Evolutionary conservation across 2,797 vertebrate genomes (phyloP).

Genomic region (Pangasius krempfi): DNA sequence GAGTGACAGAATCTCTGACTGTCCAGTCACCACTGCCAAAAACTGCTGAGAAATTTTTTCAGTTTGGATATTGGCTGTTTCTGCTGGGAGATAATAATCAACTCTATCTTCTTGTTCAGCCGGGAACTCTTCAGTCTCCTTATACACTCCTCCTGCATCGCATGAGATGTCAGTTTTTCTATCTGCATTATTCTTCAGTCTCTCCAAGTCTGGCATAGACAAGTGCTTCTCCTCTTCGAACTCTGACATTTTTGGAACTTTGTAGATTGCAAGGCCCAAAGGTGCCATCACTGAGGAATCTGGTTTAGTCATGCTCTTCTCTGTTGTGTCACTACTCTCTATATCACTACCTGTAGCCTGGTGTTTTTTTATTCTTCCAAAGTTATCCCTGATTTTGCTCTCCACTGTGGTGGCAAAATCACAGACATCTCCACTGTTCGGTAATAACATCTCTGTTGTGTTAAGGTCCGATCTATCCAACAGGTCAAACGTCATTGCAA

Average conservation of each 20-base stretch:
- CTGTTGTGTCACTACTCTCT: not conserved
- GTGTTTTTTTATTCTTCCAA: not conserved
- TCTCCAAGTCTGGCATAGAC: conserved; percentile 28
- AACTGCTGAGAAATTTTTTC: conserved; percentile 34
- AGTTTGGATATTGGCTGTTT: conserved; percentile 33
- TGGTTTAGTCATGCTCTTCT: not conserved
- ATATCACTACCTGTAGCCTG: not conserved
- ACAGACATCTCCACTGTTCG: not conserved
- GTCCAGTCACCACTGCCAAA: conserved; percentile 9
- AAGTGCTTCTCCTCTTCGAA: conserved; percentile 24
- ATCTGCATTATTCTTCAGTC: conserved; percentile 23
- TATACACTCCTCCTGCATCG: conserved; percentile 8
- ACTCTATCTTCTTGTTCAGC: conserved; percentile 13
- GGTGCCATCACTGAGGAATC: not conserved
- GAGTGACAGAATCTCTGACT: conserved; percentile 22
- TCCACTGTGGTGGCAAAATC: not conserved
- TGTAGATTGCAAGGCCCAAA: not conserved
- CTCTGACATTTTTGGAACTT: conserved; percentile 10
- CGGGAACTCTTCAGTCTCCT: conserved; percentile 22
- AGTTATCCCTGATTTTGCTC: not conserved
- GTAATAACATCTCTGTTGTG: not conserved
- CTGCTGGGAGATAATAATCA: not conserved
- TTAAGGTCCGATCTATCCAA: not conserved
- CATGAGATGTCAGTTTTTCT: conserved; percentile 11
- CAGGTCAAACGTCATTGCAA: not conserved